Conservation (phyloP, 2,888 invertebrate genomes). For the Cenopis cana region DNA sequence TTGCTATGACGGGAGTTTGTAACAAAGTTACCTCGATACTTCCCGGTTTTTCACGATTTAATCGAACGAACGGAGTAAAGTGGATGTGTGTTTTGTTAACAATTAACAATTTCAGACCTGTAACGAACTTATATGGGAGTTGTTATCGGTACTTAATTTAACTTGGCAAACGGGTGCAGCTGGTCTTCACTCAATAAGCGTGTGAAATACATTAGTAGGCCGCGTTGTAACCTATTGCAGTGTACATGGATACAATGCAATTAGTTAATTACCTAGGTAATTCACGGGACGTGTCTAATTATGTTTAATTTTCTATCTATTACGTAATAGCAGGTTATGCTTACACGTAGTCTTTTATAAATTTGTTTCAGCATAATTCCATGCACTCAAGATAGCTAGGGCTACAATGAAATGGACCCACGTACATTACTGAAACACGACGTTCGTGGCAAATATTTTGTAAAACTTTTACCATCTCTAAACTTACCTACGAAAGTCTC, state of each 20-base stretch:
- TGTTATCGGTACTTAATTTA: constrained; percentile 20
- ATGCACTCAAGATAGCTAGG: too few relatives aligned
- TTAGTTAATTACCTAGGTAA: constrained; percentile 1
- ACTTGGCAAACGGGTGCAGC: constrained; percentile 2
- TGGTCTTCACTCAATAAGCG: background rate
- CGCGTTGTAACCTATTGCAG: constrained; percentile 2
- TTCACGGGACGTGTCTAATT: background rate
- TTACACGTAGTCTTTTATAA: background rate
- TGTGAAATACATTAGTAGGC: background rate
- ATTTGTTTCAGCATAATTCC: background rate
- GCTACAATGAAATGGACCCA: too few relatives aligned
- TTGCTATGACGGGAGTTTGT: constrained; percentile 26
- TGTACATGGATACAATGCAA: background rate
- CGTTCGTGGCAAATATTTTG: background rate
- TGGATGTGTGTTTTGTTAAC: constrained; percentile 38
- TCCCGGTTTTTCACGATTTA: constrained; percentile 24
- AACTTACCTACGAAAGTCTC: constrained; percentile 95
- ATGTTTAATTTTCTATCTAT: background rate
- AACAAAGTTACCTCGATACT: constrained; percentile 38
- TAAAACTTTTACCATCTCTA: background rate
- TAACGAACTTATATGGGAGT: constrained; percentile 22
- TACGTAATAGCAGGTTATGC: background rate
- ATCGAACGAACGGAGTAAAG: constrained; percentile 26
- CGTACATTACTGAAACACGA: too few relatives aligned
- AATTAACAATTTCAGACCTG: constrained; percentile 30